phyloP scores from a whole-genome alignment of 2,113 vertebrate genomes.

The Acanthisitta chloris region DNA sequence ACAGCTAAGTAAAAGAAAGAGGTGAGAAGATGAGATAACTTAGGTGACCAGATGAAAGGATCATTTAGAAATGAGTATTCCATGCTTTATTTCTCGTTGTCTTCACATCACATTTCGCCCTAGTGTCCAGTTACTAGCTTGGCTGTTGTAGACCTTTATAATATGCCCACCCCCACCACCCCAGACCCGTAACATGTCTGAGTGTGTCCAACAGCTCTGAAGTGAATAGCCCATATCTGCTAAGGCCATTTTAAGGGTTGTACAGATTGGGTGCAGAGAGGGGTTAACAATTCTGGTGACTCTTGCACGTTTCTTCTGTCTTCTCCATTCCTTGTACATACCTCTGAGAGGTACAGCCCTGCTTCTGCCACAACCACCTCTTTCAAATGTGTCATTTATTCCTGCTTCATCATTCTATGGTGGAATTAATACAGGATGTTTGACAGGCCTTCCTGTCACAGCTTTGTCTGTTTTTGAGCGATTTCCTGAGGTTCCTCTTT shows the following conservation, averaged over 20 bases:
- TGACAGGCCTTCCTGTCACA: neutral
- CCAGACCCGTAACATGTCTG: rapidly evolving
- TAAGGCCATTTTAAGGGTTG: neutral
- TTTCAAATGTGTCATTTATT: neutral
- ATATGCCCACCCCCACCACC: too few species aligned
- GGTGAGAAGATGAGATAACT: neutral
- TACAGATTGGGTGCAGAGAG: neutral
- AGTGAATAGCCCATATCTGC: neutral
- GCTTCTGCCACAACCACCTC: neutral
- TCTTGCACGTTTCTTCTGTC: neutral
- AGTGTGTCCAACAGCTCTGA: neutral
- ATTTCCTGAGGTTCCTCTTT: neutral
- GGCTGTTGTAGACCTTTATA: neutral
- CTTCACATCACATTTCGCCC: neutral
- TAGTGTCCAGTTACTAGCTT: neutral
- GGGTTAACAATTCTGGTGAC: neutral
- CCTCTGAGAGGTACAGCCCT: neutral
- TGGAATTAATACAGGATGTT: neutral
- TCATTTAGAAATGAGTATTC: neutral
- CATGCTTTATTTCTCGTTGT: neutral
- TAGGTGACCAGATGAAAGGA: neutral
- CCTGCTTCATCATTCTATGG: neutral
- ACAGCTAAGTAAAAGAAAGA: neutral
- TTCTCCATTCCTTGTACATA: neutral
- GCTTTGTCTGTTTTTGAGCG: neutral